These are phyloP conservation scores for Drosophila auraria DNA, from an alignment of 1,140 invertebrate genomes.

Conservation along the genomic window DNA sequence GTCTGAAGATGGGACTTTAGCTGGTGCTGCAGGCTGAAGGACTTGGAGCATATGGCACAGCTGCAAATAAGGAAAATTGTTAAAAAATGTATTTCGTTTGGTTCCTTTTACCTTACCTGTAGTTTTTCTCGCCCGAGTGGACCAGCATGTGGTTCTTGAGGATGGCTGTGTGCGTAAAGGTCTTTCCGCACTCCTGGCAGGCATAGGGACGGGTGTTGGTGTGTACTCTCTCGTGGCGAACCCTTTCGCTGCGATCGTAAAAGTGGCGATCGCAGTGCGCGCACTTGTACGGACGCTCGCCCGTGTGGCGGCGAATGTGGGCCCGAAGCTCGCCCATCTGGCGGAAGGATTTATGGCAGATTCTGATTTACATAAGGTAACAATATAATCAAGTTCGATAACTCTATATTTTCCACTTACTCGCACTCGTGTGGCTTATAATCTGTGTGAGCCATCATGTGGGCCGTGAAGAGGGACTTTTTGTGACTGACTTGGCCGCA, in stretches of 20 bases:
- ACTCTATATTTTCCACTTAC: slow-evolving; percentile 41
- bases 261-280: slow-evolving; percentile 74
- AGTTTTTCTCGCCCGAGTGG: slow-evolving; percentile 77
- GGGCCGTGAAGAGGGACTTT: slow-evolving; percentile 59
- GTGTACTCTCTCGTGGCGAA: slow-evolving; percentile 85
- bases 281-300: slow-evolving; percentile 77
- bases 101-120: slow-evolving; percentile 32
- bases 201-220: slow-evolving; percentile 87
- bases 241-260: slow-evolving; percentile 75
- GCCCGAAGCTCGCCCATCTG: slow-evolving; percentile 75
- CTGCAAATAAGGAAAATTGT: slow-evolving; percentile 30
- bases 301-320: slow-evolving; percentile 77
- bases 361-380: slow-evolving; percentile 35
- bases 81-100: background rate
- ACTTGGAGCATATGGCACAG: slow-evolving; percentile 70
- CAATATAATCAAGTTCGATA: too few species aligned
- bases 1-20: slow-evolving; percentile 78
- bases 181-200: slow-evolving; percentile 87
- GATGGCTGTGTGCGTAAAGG: slow-evolving; percentile 86
- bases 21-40: slow-evolving; percentile 74
- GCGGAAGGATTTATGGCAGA: slow-evolving; percentile 72
- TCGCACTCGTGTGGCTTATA: slow-evolving; percentile 81
- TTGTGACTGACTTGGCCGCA: slow-evolving; percentile 73
- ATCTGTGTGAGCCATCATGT: slow-evolving; percentile 69
- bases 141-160: slow-evolving; percentile 74